Evolutionary conservation across 2,888 invertebrate species (phyloP).

Genomic region (Chaetogeoica ovagalla): DNA sequence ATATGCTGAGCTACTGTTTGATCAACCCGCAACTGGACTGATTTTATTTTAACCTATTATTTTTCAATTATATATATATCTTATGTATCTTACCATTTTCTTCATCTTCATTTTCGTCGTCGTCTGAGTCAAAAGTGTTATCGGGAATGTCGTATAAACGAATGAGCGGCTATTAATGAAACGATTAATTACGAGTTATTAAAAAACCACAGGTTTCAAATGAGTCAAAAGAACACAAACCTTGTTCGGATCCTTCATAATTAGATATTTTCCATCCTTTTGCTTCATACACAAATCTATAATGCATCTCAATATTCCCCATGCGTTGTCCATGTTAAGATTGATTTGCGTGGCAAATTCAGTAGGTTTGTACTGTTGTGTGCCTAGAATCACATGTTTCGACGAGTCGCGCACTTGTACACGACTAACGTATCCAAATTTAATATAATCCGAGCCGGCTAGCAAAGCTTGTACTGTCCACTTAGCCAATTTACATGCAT

Average conservation of each 20-base stretch:
- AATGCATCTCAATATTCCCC: conserved; percentile 97
- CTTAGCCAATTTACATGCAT: conserved; percentile 98
- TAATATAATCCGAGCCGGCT: conserved; percentile 95
- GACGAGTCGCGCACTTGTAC: conserved; percentile 90
- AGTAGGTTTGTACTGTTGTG: conserved; percentile 96
- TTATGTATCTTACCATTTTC: conserved; percentile 50
- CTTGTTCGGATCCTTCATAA: conserved; percentile 99
- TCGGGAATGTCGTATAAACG: conserved; percentile 97
- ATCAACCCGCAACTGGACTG: no score
- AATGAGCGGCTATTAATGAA: conserved; percentile 74
- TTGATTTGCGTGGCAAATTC: conserved; percentile 99
- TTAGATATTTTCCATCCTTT: conserved; percentile 93
- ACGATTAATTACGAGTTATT: background rate
- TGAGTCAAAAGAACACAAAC: conserved; percentile 57
- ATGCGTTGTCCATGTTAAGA: conserved; percentile 98
- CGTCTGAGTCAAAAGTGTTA: conserved; percentile 97
- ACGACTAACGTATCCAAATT: conserved; percentile 99
- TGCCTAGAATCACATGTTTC: conserved; percentile 94
- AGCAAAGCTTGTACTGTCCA: conserved; percentile 96
- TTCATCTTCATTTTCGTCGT: conserved; percentile 76
- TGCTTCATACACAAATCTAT: conserved; percentile 97
- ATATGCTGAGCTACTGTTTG: no score
- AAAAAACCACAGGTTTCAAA: background rate
- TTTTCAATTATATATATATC: no score
- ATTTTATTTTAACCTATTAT: no score